These are phyloP conservation scores for Aldabrachelys gigantea DNA, from an alignment of 2,113 vertebrate species.

Conservation along the genomic window DNA sequence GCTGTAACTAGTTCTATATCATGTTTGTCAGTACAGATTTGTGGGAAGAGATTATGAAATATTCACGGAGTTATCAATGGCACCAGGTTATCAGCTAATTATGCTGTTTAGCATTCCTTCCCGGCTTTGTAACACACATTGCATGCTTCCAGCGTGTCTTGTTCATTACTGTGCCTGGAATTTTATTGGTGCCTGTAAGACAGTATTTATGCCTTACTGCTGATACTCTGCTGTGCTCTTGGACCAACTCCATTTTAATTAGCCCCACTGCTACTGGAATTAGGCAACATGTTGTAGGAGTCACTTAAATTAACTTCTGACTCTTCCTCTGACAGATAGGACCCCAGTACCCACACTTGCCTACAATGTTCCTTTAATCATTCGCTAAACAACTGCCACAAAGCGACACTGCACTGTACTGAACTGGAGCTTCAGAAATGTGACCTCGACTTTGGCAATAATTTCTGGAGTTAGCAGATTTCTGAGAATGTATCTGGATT, in stretches of 20 bases:
- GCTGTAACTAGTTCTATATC: constrained; percentile 30
- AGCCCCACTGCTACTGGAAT: constrained; percentile 63
- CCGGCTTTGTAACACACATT: neutral
- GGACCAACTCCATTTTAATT: constrained; percentile 66
- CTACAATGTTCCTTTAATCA: constrained; percentile 21
- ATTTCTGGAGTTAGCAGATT: neutral
- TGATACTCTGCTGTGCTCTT: constrained; percentile 20
- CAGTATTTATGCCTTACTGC: neutral
- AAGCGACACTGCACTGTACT: neutral
- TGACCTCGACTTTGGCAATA: neutral
- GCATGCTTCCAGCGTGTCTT: neutral
- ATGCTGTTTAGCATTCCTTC: constrained; percentile 53
- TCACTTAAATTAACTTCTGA: constrained; percentile 68
- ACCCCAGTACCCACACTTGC: neutral
- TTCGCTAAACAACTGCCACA: constrained; percentile 36
- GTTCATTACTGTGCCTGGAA: constrained; percentile 33
- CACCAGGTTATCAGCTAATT: constrained; percentile 55
- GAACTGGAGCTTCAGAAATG: neutral
- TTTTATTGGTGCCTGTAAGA: constrained; percentile 28
- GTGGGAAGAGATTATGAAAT: constrained; percentile 55
- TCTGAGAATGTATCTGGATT: constrained; percentile 11
- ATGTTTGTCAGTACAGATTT: constrained; percentile 35
- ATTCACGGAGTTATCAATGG: constrained; percentile 64
- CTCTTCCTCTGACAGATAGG: constrained; percentile 57
- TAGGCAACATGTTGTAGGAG: constrained; percentile 41